phyloP scores from a whole-genome alignment of 2,888 invertebrate genomes.

The Meteorus cinctellus region DNA sequence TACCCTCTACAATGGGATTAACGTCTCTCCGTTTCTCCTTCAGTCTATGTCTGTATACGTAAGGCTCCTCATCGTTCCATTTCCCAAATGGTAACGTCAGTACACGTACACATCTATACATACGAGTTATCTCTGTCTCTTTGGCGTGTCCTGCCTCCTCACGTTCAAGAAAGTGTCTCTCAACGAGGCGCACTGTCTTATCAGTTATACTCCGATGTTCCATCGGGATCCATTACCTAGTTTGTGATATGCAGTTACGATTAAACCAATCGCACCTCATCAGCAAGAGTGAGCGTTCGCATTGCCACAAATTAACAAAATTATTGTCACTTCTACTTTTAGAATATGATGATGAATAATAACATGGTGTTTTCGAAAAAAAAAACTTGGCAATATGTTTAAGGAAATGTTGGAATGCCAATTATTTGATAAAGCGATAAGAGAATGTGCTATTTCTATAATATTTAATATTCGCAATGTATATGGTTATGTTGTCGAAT shows the following conservation, averaged over 20 bases:
- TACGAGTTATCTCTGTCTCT: neutral
- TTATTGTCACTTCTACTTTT: too few relatives aligned
- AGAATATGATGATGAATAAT: too few relatives aligned
- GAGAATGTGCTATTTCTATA: neutral
- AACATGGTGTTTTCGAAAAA: too few relatives aligned
- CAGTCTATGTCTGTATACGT: neutral
- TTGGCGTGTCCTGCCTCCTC: conserved; percentile 39
- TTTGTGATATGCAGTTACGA: conserved; percentile 49
- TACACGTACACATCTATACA: neutral
- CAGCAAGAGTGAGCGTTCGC: too few relatives aligned
- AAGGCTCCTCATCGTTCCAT: conserved; percentile 23
- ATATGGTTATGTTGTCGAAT: conserved; percentile 2
- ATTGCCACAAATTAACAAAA: too few relatives aligned
- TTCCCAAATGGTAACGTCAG: conserved; percentile 35
- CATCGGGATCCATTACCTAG: conserved; percentile 56
- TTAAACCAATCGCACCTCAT: conserved; percentile 13
- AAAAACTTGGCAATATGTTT: too few relatives aligned
- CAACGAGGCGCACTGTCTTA: conserved; percentile 53
- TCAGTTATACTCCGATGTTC: conserved; percentile 47
- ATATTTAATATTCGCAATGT: neutral
- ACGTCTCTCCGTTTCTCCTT: conserved; percentile 42
- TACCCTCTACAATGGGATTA: conserved; percentile 63
- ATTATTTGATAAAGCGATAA: neutral
- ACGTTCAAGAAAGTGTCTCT: conserved; percentile 38
- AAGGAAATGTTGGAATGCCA: neutral